Conservation (phyloP, 2,797 vertebrate genomes). For the Aphelocoma californica region DNA sequence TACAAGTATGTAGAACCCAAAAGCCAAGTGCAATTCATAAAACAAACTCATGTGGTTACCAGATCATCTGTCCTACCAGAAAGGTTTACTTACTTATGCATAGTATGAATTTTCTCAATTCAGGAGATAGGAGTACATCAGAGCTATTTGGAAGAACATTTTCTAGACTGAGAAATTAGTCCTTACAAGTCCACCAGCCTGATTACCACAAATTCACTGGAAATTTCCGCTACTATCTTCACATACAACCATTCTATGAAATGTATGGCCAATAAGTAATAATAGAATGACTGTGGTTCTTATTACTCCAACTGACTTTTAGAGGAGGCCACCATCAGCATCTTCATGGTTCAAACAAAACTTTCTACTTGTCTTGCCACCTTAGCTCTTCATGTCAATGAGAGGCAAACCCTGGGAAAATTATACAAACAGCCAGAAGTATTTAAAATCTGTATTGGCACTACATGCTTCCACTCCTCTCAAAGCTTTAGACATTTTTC, state of each 20-base stretch:
- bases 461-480: slow-evolving; percentile 41
- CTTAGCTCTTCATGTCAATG: slow-evolving; percentile 33
- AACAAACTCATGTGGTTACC: neutral
- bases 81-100: neutral
- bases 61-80: neutral
- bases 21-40: neutral
- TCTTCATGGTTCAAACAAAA: slow-evolving; percentile 45
- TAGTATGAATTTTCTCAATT: neutral
- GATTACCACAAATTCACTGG: neutral
- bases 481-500: slow-evolving; percentile 65
- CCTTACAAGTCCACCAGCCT: neutral
- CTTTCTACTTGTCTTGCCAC: slow-evolving; percentile 12
- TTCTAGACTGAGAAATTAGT: neutral
- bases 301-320: slow-evolving; percentile 17
- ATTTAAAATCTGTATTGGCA: slow-evolving; percentile 70
- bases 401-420: slow-evolving; percentile 74
- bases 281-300: neutral
- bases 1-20: neutral
- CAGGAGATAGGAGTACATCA: neutral
- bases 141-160: neutral
- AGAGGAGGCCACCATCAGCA: neutral
- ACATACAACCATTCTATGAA: neutral
- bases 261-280: neutral
- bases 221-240: neutral
- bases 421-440: slow-evolving; percentile 71